phyloP scores from a whole-genome alignment of 2,888 invertebrate genomes.

The Calephelis perditalis region DNA sequence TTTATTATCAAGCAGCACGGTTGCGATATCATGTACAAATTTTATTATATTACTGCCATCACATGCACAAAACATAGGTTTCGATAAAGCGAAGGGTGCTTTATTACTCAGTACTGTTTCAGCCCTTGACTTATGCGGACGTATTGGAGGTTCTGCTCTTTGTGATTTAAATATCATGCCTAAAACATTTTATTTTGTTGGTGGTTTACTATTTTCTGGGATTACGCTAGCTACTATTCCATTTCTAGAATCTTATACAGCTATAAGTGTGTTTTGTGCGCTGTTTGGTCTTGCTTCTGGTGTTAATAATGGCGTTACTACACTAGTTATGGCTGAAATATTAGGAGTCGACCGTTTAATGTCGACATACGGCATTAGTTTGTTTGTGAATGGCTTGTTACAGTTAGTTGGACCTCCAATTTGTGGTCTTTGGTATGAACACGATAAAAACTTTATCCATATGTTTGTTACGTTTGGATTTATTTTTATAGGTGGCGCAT shows the following conservation, averaged over 20 bases:
- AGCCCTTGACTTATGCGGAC: conserved; percentile 87
- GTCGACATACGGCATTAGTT: conserved; percentile 90
- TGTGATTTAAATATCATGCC: conserved; percentile 88
- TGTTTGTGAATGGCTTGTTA: conserved; percentile 90
- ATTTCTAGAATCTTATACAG: conserved; percentile 79
- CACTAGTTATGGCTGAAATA: conserved; percentile 92
- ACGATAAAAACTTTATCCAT: conserved; percentile 80
- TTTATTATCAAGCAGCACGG: conserved; percentile 89
- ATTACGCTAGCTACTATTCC: conserved; percentile 85
- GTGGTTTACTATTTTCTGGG: conserved; percentile 87
- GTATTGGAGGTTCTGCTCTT: conserved; percentile 90
- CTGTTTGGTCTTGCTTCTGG: conserved; percentile 90
- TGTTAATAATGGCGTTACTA: conserved; percentile 90
- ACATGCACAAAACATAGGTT: conserved; percentile 84
- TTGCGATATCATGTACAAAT: conserved; percentile 92
- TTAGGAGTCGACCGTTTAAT: conserved; percentile 90
- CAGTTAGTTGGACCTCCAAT: conserved; percentile 90
- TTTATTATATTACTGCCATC: conserved; percentile 90
- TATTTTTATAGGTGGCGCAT: conserved; percentile 84
- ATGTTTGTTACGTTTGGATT: conserved; percentile 87
- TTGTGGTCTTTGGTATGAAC: conserved; percentile 85
- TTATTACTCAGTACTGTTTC: conserved; percentile 88
- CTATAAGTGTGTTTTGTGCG: conserved; percentile 83
- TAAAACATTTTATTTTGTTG: conserved; percentile 89
- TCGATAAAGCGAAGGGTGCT: conserved; percentile 84